Base-by-base conservation (phyloP, 2,888 invertebrate species). In the Napeogenes sylphis region DNA sequence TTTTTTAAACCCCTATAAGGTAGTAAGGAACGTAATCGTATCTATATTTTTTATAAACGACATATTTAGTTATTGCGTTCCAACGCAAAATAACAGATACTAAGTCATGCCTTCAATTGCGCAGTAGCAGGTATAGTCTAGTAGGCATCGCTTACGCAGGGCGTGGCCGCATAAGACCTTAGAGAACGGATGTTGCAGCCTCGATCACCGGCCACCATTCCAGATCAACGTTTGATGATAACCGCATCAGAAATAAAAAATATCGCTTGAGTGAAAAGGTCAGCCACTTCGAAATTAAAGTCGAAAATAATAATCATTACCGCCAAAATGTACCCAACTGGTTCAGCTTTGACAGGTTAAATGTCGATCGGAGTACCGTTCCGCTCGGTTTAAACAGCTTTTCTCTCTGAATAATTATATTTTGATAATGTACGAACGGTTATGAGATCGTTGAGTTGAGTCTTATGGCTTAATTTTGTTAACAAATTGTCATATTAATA, bases 131-230 rank as follows among this genome's bases (percentile, higher is more conserved):
- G 77, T 78, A 78, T 77, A 76, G 74, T 75, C 66, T 73, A 79
- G 72, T 80, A 82, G 80, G 79, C 80, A 80, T 81, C 76, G 78
- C 42, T 42, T 38, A 38, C 42, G 42, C 81, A 80, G 84, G 87
- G 87, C 86, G 87, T 86, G 87, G 87, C 76, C 80, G 75, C 68
- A 68, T 66, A 73, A 80, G 84, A 84, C 84, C 86, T 85, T 80
- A 85, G 81, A 77, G 82, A 85, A 78, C 86, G 88, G 87, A 87
- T 87, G 85, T 85, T 77, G 82, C 82, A 85, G 85, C 86, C 87
- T 86, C 85, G 85, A 75, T 80, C 76, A 68, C 74, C 76, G 73
- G 75, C 76, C 73, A 73, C 74, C 70, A 78, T 79, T 81, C 78
- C 84, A 82, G 85, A 85, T 86, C 83, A 72, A 78, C 78, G 79